Percentiles rank a stretch among this genome's conserved stretches.
phyloP scores from a whole-genome alignment of 2,113 vertebrate genomes.

The Alces alces region DNA sequence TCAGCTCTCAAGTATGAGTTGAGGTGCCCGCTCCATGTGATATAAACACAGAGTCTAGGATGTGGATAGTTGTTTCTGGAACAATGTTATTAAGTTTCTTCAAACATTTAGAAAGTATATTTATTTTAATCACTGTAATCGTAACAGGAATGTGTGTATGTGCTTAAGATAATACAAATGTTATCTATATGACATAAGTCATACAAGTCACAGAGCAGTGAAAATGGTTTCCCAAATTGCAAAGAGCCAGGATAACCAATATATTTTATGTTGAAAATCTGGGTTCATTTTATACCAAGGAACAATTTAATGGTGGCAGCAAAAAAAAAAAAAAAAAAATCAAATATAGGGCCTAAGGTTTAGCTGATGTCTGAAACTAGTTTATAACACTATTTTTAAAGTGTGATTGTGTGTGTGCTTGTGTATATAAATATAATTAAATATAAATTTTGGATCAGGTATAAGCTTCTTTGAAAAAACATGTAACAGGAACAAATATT shows the following conservation, averaged over 20 bases:
- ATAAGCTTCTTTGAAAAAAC: background rate
- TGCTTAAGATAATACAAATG: conserved; percentile 52
- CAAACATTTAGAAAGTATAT: conserved; percentile 20
- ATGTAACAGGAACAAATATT: background rate
- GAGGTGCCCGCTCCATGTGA: background rate
- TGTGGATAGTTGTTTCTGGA: conserved; percentile 33
- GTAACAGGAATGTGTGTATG: background rate
- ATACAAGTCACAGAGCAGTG: background rate
- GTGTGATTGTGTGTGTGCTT: background rate
- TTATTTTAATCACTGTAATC: conserved; percentile 63
- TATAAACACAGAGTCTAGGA: background rate
- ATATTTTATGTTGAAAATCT: conserved; percentile 42
- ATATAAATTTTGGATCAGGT: background rate
- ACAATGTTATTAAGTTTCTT: conserved; percentile 55
- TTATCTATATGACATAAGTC: background rate
- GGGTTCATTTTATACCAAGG: background rate
- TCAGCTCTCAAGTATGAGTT: background rate
- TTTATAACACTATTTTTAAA: conserved; percentile 27
- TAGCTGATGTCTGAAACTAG: conserved; percentile 48
- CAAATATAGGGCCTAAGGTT: conserved; percentile 18
- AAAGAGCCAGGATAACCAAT: conserved; percentile 41
- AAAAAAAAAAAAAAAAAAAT: background rate
- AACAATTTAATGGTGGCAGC: conserved; percentile 19
- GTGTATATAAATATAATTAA: background rate
- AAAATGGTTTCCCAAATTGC: conserved; percentile 48